phyloP scores from a whole-genome alignment of 2,797 vertebrate genomes.

The Crocodylus rhombifer region DNA sequence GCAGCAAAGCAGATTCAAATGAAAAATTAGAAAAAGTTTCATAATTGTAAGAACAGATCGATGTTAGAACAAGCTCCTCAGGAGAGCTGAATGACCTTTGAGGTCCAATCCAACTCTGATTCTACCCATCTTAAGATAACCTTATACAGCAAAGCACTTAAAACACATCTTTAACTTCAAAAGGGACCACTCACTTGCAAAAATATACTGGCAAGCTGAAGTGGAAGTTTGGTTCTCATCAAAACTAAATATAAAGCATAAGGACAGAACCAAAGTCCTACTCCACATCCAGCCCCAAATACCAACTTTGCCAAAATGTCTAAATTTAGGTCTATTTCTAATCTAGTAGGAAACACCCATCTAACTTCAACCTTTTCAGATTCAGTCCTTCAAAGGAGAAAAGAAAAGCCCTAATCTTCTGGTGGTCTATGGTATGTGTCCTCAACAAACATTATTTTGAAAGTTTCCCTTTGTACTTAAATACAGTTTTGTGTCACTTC shows the following conservation, averaged over 20 bases:
- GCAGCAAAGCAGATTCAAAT: too few species aligned
- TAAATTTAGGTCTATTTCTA: neutral
- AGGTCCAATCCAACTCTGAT: neutral
- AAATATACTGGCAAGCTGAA: neutral
- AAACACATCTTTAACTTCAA: neutral
- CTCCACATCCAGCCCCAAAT: neutral
- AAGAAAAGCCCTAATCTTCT: neutral
- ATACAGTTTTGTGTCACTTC: accelerated
- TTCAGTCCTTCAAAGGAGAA: neutral
- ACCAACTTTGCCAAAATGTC: neutral
- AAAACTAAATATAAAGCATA: neutral
- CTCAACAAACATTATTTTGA: accelerated
- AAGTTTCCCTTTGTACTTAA: accelerated
- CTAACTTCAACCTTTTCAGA: neutral
- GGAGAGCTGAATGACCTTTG: too few species aligned
- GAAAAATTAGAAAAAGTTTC: too few species aligned
- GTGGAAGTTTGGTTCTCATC: neutral
- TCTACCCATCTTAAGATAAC: neutral
- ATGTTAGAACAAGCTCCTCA: too few species aligned
- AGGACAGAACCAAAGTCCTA: neutral
- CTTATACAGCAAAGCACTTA: neutral
- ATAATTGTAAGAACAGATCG: too few species aligned
- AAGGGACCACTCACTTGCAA: neutral
- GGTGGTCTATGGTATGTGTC: accelerated
- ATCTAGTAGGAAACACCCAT: neutral